phyloP scores from a whole-genome alignment of 2,113 vertebrate genomes.

The human (Homo sapiens) region DNA sequence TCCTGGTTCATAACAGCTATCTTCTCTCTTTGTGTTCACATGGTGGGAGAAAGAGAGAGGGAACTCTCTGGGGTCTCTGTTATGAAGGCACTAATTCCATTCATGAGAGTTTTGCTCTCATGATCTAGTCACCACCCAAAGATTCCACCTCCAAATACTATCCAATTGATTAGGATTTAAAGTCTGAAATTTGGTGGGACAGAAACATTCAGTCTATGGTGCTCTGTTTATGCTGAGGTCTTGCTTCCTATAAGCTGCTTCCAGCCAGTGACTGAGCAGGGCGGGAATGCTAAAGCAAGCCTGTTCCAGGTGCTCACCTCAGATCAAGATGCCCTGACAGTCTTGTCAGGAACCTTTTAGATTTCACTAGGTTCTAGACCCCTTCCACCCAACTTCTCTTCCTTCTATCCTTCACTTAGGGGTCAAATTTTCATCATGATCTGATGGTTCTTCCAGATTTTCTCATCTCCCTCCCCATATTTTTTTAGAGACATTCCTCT shows the following conservation, averaged over 20 bases:
- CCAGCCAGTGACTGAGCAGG: too few relatives aligned
- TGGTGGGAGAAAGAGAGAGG: not conserved
- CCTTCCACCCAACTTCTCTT: not conserved
- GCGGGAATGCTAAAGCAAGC: not conserved
- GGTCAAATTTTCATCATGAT: not conserved
- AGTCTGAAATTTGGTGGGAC: not conserved
- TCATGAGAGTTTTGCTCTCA: not conserved
- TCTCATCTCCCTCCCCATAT: not conserved
- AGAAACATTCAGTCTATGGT: not conserved
- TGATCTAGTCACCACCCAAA: not conserved
- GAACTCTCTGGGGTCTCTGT: not conserved
- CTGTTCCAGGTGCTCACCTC: not conserved
- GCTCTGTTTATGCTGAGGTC: not conserved
- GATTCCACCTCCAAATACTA: not conserved
- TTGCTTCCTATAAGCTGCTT: not conserved
- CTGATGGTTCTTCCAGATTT: not conserved
- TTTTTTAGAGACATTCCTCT: not conserved
- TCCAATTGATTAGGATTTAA: not conserved
- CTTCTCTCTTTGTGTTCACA: not conserved
- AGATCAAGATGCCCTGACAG: not conserved
- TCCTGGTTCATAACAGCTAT: not conserved
- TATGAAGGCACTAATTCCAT: not conserved
- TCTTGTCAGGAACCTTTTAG: not conserved
- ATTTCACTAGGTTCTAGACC: not conserved
- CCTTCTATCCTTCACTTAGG: not conserved